These are phyloP conservation scores for Corythoichthys haematopterus DNA, from an alignment of 2,113 vertebrate species.

Conservation along the genomic window DNA sequence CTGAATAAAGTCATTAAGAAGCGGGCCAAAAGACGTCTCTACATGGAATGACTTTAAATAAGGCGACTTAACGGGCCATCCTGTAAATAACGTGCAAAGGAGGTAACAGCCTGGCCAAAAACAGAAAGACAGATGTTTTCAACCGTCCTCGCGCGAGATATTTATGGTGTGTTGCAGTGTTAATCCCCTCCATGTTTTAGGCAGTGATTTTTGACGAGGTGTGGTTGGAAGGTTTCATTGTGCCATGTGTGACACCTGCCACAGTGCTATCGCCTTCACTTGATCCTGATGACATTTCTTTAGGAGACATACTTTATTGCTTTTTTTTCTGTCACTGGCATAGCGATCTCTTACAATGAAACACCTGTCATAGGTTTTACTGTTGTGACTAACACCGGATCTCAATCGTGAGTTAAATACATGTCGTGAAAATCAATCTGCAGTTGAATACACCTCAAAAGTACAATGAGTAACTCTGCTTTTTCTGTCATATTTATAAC, in stretches of 20 bases:
- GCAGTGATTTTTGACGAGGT: conserved; percentile 38
- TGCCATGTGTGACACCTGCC: neutral
- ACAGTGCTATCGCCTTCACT: neutral
- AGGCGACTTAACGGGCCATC: conserved; percentile 32
- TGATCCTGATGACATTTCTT: conserved; percentile 1
- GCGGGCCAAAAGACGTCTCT: conserved; percentile 38
- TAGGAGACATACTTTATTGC: neutral
- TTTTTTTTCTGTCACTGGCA: neutral
- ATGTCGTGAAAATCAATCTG: too few species aligned
- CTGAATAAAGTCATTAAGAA: conserved; percentile 59
- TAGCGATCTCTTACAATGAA: neutral
- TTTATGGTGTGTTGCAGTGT: conserved; percentile 30
- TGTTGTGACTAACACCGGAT: neutral
- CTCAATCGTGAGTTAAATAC: neutral
- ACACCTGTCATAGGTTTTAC: neutral
- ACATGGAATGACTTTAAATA: conserved; percentile 54
- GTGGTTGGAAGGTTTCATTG: neutral
- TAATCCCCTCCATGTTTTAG: conserved; percentile 38
- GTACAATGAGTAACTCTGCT: neutral
- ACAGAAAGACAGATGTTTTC: conserved; percentile 37
- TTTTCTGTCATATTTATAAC: neutral
- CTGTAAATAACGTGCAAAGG: conserved; percentile 45
- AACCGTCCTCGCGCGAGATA: conserved; percentile 26
- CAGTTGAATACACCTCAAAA: neutral
- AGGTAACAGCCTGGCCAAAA: conserved; percentile 39